phyloP scores from a whole-genome alignment of 2,888 invertebrate species.

The Drosophila barbarae region DNA sequence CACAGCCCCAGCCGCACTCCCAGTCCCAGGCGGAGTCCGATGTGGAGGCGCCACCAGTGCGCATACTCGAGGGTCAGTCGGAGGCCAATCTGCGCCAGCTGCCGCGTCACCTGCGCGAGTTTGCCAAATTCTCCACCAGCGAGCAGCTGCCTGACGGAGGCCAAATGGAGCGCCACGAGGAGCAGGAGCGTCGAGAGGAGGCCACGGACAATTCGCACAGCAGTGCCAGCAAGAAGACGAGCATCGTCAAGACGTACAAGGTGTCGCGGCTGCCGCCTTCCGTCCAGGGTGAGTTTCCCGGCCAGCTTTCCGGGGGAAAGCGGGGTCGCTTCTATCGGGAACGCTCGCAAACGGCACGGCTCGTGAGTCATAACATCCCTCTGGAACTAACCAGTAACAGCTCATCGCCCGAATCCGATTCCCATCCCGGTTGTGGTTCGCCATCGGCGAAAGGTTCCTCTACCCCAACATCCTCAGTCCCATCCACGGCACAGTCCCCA shows the following conservation, averaged over 20 bases:
- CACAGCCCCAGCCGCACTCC: constrained; percentile 76
- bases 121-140: constrained; percentile 82
- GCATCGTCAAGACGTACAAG: constrained; percentile 76
- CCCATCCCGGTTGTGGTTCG: constrained; percentile 61
- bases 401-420: constrained; percentile 52
- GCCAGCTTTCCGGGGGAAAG: constrained; percentile 21
- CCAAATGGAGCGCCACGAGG: constrained; percentile 65
- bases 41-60: constrained; percentile 81
- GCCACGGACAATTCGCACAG: constrained; percentile 71
- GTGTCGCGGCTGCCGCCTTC: constrained; percentile 68
- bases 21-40: constrained; percentile 62
- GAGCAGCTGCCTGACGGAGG: constrained; percentile 68
- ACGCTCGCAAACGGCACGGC: constrained; percentile 63
- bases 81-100: constrained; percentile 84
- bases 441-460: constrained; percentile 54
- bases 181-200: constrained; percentile 73
- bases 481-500: constrained; percentile 13
- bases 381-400: constrained; percentile 56
- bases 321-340: constrained; percentile 45
- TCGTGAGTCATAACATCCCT: constrained; percentile 75
- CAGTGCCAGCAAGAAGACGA: constrained; percentile 74
- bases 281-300: constrained; percentile 66
- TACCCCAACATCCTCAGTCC: constrained; percentile 14
- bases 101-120: constrained; percentile 89
- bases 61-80: constrained; percentile 84